Percentiles rank a stretch among this genome's conserved stretches.
These are phyloP conservation scores for Drosophila birchii DNA, from an alignment of 2,888 invertebrate species.

Conservation along the genomic window DNA sequence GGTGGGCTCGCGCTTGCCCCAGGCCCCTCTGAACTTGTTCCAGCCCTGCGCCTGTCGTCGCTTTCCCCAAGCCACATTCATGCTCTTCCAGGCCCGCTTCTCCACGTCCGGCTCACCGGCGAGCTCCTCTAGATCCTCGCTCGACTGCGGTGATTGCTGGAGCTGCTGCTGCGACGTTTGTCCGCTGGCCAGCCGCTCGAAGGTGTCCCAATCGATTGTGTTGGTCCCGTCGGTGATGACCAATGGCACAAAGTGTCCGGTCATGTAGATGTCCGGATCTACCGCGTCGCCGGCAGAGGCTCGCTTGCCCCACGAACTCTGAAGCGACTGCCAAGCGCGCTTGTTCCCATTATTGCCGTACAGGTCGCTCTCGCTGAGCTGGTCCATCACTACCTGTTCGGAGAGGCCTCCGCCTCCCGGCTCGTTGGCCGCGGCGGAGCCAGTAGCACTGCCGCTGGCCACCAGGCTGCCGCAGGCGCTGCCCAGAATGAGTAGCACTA, in stretches of 20 bases:
- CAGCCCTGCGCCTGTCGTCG: constrained; percentile 86
- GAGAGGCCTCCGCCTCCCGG: constrained; percentile 60
- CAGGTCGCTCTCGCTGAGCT: constrained; percentile 62
- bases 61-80: constrained; percentile 91
- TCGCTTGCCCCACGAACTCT: constrained; percentile 90
- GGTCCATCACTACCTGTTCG: constrained; percentile 67
- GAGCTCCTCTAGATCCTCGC: constrained; percentile 58
- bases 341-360: constrained; percentile 78
- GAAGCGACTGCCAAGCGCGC: constrained; percentile 88
- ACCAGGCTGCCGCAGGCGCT: constrained; percentile 43
- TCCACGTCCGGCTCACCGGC: constrained; percentile 77
- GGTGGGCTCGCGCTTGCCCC: constrained; percentile 91
- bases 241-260: constrained; percentile 65
- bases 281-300: constrained; percentile 27
- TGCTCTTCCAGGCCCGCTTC: constrained; percentile 89
- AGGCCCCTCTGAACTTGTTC: constrained; percentile 88
- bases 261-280: constrained; percentile 59
- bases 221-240: constrained; percentile 68
- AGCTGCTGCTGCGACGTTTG: constrained; percentile 38
- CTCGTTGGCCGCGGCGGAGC: constrained; percentile 30
- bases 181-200: constrained; percentile 68
- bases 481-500: constrained; percentile 51
- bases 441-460: constrained; percentile 17
- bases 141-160: constrained; percentile 48
- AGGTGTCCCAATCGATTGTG: constrained; percentile 70